Percentiles rank a stretch among this genome's conserved stretches.
Evolutionary conservation across 2,113 vertebrate species (phyloP).

Genomic region (Scolopax mira): DNA sequence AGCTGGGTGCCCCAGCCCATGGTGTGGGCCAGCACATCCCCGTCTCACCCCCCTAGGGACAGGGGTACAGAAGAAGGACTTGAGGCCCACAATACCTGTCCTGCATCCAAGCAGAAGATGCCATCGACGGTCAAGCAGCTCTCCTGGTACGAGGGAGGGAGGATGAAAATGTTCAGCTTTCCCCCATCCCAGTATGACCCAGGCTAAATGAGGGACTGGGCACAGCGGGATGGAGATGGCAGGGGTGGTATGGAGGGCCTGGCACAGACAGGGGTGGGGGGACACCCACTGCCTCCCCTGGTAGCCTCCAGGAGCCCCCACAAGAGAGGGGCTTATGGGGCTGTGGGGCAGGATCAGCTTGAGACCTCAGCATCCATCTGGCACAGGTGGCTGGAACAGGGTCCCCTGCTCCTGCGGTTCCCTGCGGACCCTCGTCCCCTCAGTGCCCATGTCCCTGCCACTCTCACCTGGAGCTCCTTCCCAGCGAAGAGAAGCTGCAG

Average conservation of each 20-base stretch:
- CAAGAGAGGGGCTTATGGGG: neutral
- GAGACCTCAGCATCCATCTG: neutral
- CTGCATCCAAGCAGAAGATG: neutral
- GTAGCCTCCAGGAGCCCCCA: neutral
- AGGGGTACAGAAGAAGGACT: neutral
- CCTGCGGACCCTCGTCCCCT: fast-evolving
- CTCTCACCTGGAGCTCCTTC: conserved; percentile 21
- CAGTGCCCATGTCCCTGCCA: neutral
- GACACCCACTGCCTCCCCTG: neutral
- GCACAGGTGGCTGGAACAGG: neutral
- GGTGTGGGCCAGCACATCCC: neutral
- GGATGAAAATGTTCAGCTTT: neutral
- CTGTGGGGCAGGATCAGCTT: neutral
- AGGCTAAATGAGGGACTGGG: neutral
- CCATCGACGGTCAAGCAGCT: neutral
- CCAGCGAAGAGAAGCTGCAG: neutral
- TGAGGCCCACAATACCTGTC: neutral
- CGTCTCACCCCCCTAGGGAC: neutral
- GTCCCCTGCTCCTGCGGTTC: neutral
- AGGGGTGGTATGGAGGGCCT: neutral
- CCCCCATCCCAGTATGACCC: neutral
- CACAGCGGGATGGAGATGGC: neutral
- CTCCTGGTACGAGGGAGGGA: neutral
- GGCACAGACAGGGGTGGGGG: neutral
- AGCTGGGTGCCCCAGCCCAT: neutral